Conservation (phyloP, 2,888 invertebrate genomes). For the Stenurella melanura region DNA sequence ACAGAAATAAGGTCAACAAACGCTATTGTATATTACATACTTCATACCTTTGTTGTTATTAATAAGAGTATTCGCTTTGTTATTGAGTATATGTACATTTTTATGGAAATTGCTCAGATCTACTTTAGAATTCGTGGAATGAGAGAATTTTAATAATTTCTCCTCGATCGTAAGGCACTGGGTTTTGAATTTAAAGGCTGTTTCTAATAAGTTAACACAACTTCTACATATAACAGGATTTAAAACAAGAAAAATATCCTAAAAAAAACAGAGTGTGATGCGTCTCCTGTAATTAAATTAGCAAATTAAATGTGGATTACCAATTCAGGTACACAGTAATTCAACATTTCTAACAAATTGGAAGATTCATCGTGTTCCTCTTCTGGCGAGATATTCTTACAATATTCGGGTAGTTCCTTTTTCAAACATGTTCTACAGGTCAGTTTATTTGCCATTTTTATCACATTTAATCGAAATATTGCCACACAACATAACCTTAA, state of each 20-base stretch:
- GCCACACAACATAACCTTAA: slow-evolving; percentile 4
- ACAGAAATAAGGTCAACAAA: neutral
- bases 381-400: slow-evolving; percentile 39
- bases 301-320: slow-evolving; percentile 28
- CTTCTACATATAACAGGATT: slow-evolving; percentile 50
- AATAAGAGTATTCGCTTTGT: slow-evolving; percentile 21
- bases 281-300: neutral
- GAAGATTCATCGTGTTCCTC: slow-evolving; percentile 35
- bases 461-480: neutral
- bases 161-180: slow-evolving; percentile 51
- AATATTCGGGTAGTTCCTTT: slow-evolving; percentile 27
- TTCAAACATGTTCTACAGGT: slow-evolving; percentile 42
- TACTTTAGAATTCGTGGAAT: slow-evolving; percentile 34
- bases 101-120: slow-evolving; percentile 36
- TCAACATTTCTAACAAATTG: slow-evolving; percentile 45
- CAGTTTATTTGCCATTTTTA: slow-evolving; percentile 19
- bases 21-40: neutral
- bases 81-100: slow-evolving; percentile 13
- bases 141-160: slow-evolving; percentile 36
- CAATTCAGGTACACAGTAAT: slow-evolving; percentile 50
- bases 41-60: slow-evolving; percentile 34
- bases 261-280: slow-evolving; percentile 31
- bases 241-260: slow-evolving; percentile 49
- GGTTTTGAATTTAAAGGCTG: slow-evolving; percentile 54
- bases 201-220: slow-evolving; percentile 48